Conservation (phyloP, 2,113 vertebrate species). For the Alosa alosa region DNA sequence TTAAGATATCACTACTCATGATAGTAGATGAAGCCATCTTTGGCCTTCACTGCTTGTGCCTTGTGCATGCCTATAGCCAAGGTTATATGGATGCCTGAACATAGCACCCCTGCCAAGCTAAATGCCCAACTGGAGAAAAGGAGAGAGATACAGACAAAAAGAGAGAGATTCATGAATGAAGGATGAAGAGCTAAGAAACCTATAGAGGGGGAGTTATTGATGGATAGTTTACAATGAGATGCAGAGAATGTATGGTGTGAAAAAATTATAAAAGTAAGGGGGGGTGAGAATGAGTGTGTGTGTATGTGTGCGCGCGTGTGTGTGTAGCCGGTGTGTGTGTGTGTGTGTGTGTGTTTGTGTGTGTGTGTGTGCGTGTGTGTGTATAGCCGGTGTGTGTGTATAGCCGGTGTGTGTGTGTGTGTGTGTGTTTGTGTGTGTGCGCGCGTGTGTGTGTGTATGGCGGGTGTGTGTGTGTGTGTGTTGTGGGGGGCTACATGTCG, state of each 20-base stretch:
- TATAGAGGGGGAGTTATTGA: neutral
- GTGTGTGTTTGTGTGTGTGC: neutral
- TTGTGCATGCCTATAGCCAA: neutral
- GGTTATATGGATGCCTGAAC: neutral
- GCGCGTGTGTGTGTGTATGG: no score
- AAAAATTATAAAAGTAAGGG: neutral
- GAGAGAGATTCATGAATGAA: neutral
- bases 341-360: neutral
- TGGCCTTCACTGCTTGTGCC: neutral
- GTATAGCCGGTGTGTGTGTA: no score
- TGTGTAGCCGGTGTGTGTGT: neutral
- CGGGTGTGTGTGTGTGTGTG: neutral
- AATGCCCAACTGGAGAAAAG: neutral
- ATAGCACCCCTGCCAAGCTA: neutral
- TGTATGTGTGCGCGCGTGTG: neutral
- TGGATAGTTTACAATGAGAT: constrained; percentile 9
- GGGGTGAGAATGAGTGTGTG: constrained; percentile 14
- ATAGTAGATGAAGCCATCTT: neutral
- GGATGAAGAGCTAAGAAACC: neutral
- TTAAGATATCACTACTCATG: neutral
- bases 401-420: no score
- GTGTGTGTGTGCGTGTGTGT: neutral
- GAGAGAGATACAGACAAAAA: constrained; percentile 17
- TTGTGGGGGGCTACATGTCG: neutral
- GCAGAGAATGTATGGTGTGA: neutral